Conservation (phyloP, 2,888 invertebrate species). For the Melolontha melolontha region DNA sequence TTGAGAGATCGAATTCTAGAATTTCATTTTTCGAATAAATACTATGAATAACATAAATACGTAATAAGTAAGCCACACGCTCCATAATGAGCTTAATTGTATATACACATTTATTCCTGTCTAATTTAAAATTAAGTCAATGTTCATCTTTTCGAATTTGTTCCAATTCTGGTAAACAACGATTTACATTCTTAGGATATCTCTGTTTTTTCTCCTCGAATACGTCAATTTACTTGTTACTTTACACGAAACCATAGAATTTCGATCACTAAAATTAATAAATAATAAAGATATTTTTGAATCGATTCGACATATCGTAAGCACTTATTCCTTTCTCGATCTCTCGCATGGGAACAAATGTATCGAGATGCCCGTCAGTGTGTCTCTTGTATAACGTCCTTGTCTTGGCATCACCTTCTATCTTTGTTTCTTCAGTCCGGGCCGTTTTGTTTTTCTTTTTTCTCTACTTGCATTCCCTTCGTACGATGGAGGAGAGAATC, state of each 20-base stretch:
- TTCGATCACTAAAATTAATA: conserved; percentile 16
- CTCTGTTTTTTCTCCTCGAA: conserved; percentile 8
- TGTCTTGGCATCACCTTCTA: neutral
- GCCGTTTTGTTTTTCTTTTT: neutral
- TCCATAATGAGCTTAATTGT: conserved; percentile 8
- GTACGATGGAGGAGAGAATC: conserved; percentile 15
- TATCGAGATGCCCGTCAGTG: no score
- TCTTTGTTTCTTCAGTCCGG: neutral
- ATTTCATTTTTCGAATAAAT: no score
- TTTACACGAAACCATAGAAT: conserved; percentile 24
- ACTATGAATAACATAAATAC: no score
- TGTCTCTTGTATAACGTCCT: neutral
- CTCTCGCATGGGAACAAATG: no score
- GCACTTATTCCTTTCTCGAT: neutral
- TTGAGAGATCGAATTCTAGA: no score
- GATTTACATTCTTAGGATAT: conserved; percentile 25
- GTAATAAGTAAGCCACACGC: no score
- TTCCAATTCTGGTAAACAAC: conserved; percentile 24
- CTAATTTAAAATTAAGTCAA: conserved; percentile 11
- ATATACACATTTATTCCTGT: conserved; percentile 7
- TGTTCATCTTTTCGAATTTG: conserved; percentile 25
- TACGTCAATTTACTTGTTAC: neutral
- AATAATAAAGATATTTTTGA: conserved; percentile 17
- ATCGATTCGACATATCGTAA: neutral
- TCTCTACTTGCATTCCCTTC: neutral